phyloP scores from a whole-genome alignment of 2,797 vertebrate genomes.

The Zalophus californianus region DNA sequence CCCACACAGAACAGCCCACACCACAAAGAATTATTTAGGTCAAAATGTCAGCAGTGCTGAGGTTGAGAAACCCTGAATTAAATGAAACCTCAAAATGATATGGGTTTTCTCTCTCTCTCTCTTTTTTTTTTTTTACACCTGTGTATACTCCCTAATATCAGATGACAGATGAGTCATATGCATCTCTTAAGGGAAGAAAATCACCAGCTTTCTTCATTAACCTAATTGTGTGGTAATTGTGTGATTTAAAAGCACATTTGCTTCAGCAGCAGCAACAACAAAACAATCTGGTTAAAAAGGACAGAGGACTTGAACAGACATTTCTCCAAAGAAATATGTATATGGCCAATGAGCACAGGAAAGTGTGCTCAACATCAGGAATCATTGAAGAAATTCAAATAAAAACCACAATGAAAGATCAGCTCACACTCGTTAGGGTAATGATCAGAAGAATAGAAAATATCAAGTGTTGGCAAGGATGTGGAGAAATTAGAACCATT shows the following conservation, averaged over 20 bases:
- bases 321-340: background rate
- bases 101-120: background rate
- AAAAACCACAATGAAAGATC: rapidly evolving
- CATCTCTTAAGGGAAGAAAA: too few species aligned
- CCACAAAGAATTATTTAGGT: rapidly evolving
- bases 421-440: too few species aligned
- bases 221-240: too few species aligned
- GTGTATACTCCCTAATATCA: background rate
- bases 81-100: background rate
- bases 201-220: background rate
- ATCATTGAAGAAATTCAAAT: background rate
- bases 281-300: background rate
- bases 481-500: too few species aligned
- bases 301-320: background rate
- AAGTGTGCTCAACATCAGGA: rapidly evolving
- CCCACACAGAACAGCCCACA: rapidly evolving
- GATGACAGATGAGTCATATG: background rate
- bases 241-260: background rate
- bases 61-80: background rate
- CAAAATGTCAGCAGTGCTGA: background rate
- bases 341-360: background rate
- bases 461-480: rapidly evolving
- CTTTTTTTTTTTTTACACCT: background rate
- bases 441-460: background rate
- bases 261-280: too few species aligned